Conservation (phyloP, 2,888 invertebrate genomes). For the Leucophora obtusa region DNA sequence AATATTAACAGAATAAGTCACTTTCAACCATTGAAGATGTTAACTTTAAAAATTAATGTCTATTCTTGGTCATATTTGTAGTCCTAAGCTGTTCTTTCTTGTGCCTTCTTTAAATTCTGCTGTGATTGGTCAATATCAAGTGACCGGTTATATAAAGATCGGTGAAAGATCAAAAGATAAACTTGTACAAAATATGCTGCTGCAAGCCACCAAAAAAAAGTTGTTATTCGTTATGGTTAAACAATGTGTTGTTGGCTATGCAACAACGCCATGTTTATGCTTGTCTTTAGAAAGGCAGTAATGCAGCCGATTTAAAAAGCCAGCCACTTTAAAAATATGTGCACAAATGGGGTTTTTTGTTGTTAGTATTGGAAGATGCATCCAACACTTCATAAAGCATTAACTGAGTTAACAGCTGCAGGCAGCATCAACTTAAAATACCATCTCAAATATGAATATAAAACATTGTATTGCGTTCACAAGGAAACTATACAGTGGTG, state of each 20-base stretch:
- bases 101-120: constrained; percentile 6
- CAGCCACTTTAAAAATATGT: constrained; percentile 1
- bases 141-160: constrained; percentile 50
- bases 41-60: neutral
- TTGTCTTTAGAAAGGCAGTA: constrained; percentile 34
- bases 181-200: constrained; percentile 41
- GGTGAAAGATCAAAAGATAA: constrained; percentile 65
- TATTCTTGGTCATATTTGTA: neutral
- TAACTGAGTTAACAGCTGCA: constrained; percentile 25
- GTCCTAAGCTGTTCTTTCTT: constrained; percentile 13
- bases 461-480: neutral
- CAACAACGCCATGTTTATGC: constrained; percentile 55
- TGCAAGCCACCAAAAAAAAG: constrained; percentile 41
- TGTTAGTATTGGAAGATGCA: neutral
- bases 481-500: too few relatives aligned
- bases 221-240: constrained; percentile 41
- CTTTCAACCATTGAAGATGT: neutral
- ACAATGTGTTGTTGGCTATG: constrained; percentile 30
- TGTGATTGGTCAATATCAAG: constrained; percentile 57
- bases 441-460: neutral
- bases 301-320: neutral
- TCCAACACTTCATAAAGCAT: neutral
- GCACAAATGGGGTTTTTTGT: neutral
- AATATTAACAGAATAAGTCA: constrained; percentile 2
- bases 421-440: constrained; percentile 8